Evolutionary conservation across 2,797 vertebrate species (phyloP), one percentile per base, ranked within the genome.

Genomic region (Dipus sagitta): DNA sequence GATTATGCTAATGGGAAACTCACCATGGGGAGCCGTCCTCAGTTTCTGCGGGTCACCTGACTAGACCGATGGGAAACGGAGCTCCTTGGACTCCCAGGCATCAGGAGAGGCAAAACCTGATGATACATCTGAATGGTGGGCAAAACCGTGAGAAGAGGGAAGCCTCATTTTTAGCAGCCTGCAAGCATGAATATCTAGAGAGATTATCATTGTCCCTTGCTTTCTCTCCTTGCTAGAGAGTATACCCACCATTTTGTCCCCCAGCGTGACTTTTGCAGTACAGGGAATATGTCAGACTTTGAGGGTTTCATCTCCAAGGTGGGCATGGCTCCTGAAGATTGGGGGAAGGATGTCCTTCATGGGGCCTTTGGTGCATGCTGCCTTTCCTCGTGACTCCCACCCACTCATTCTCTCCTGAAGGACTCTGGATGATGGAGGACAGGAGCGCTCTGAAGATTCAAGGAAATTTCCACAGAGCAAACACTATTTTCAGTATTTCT

Each of bases 401-500:
- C 65, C 84, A 81, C 18, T 72, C 20, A 68, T 18, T 86, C 72
- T 93, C 34, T 93, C 28, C 74, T 62, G 38, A 87, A 81, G 42
- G 86, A 70, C 92, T 89, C 32, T 64, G 47, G 88, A 52, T 90
- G 62, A 58, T 77, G 75, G 76, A 90, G 52, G 81, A 78, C 72
- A 82, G 83, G 68, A 65, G 42, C 89, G 38, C 72, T 95, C 83
- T 93, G 81, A 96, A 95, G 83, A 91, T 72, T 93, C 86, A 82
- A 72, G 94, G 85, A 92, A 82, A 93, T 96, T 96, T 96, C 84
- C 91, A 91, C 90, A 78, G 21, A 87, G 95, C 75, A 93, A 96
- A 95, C 88, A 87, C 88, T 90, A 92, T 94, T 95, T 95, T 88
- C 71, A 96, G 94, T 86, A 86, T 96, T 94, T 95, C 91, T 60